Evolutionary conservation across 1,140 invertebrate species (phyloP).

Genomic region (Lepidurus packardi): DNA sequence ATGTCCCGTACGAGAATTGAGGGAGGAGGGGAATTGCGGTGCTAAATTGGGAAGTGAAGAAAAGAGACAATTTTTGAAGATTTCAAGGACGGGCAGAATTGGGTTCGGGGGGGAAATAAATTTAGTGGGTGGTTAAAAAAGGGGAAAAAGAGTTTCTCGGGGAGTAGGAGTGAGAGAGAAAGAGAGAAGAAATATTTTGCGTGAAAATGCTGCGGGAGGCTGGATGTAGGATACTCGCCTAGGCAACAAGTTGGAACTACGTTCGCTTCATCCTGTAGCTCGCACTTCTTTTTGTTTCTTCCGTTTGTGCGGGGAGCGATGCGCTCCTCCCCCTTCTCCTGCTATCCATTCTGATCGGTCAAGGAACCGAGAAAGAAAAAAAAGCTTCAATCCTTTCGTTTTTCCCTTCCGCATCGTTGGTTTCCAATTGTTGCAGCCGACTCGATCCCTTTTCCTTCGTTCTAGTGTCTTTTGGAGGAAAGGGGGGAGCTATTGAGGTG

Average conservation of each 20-base stretch:
- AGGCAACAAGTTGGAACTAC: neutral
- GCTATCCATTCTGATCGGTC: constrained; percentile 5
- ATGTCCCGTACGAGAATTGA: neutral
- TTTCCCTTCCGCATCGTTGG: neutral
- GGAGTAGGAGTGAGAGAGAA: neutral
- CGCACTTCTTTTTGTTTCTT: neutral
- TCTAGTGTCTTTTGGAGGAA: too few relatives aligned
- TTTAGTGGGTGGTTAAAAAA: neutral
- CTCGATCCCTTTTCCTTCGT: too few relatives aligned
- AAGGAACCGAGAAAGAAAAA: neutral
- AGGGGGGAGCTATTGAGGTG: neutral
- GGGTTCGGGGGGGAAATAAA: neutral
- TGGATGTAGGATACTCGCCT: neutral
- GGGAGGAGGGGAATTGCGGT: neutral
- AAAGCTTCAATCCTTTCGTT: neutral
- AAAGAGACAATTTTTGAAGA: neutral
- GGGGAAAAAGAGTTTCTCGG: neutral
- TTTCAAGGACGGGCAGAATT: neutral
- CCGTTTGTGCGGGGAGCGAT: neutral
- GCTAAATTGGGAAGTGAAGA: neutral
- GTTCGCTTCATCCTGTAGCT: neutral
- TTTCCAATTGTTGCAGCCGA: neutral
- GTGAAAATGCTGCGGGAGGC: too few relatives aligned
- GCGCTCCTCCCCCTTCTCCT: neutral
- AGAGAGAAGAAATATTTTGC: neutral